Conservation (phyloP, 1,140 invertebrate genomes). For the Bradynema listronoti region DNA sequence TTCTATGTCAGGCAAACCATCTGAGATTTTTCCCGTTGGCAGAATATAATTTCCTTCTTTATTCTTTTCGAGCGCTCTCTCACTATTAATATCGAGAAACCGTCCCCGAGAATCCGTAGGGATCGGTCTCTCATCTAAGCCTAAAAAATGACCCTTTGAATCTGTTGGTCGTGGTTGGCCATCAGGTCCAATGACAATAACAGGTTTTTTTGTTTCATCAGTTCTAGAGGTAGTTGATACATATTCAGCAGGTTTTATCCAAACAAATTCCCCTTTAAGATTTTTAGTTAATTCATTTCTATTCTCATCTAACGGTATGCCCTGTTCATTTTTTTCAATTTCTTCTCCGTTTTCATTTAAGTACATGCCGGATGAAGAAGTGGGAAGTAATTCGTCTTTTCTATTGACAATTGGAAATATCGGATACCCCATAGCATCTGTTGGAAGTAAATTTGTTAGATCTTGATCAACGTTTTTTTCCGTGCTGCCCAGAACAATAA, state of each 20-base stretch:
- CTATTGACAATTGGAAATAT: slow-evolving; percentile 29
- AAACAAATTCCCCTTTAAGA: slow-evolving; percentile 25
- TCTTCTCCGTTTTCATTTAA: slow-evolving; percentile 30
- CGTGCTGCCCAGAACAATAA: not conserved
- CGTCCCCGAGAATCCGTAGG: slow-evolving; percentile 35
- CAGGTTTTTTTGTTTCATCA: not conserved
- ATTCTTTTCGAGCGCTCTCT: slow-evolving; percentile 14
- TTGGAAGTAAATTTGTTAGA: slow-evolving; percentile 14
- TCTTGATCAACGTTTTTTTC: not conserved
- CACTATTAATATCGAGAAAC: slow-evolving; percentile 22
- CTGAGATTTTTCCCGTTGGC: too few species aligned
- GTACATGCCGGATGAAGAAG: slow-evolving; percentile 17
- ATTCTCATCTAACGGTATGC: slow-evolving; percentile 25
- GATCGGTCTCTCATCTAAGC: slow-evolving; percentile 27
- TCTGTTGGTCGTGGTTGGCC: slow-evolving; percentile 36
- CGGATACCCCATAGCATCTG: slow-evolving; percentile 13
- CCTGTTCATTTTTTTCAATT: slow-evolving; percentile 23
- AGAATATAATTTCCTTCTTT: slow-evolving; percentile 10
- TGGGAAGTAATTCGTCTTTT: slow-evolving; percentile 37
- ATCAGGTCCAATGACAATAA: slow-evolving; percentile 38
- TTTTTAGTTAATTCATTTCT: slow-evolving; percentile 23
- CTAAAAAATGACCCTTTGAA: slow-evolving; percentile 18
- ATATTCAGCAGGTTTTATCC: not conserved
- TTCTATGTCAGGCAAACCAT: too few species aligned
- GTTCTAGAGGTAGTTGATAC: not conserved